Evolutionary conservation across 2,113 vertebrate genomes (phyloP), one percentile per base, ranked within the genome.

Genomic region (Boleophthalmus pectinirostris): DNA sequence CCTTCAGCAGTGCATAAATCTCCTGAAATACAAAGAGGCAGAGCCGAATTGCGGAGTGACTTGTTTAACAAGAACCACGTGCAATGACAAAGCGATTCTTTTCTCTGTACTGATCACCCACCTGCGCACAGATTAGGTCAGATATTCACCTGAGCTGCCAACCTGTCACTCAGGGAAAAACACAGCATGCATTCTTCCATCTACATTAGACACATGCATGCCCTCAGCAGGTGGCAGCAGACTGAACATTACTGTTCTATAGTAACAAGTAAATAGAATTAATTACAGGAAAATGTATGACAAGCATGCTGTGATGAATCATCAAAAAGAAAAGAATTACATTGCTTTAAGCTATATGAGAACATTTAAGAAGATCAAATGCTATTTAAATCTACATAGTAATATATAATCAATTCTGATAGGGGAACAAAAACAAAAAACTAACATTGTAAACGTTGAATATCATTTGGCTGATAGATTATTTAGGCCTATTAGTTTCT

Each of bases 41-140:
- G 83, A 70, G 9, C 72, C 77, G 84, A 75, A 87, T 87, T 91
- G 82, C 89, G 78, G 83, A 74, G 71, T 73, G 85, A 86, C 84
- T 90, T 92, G 89, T 91, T 92, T 81, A 89, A 93, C 91, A 89
- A 84, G 88, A 74, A 87, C 85, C 88, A 92, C 56, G 82, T 87
- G 90, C 88, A 86, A 89, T 93, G 93, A 93, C 93, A 91, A 90
- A 93, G 91, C 85, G 77, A 79, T 91, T 93, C 84, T 80, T 84
- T 83, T 89, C 79, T 78, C 79, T 76, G 57, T 29, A 65, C 54
- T 56, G 71, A 83, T 89, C 83, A 88, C 76, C 91, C 90, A 92
- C 89, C 92, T 93, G 90, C 87, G 84, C 88, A 80, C 85, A 88
- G 89, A 92, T 92, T 89, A 91, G 88, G 84, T 88, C 87, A 91